These are phyloP conservation scores for Drosophila macrothrix DNA, from an alignment of 2,888 invertebrate species.

Conservation along the genomic window DNA sequence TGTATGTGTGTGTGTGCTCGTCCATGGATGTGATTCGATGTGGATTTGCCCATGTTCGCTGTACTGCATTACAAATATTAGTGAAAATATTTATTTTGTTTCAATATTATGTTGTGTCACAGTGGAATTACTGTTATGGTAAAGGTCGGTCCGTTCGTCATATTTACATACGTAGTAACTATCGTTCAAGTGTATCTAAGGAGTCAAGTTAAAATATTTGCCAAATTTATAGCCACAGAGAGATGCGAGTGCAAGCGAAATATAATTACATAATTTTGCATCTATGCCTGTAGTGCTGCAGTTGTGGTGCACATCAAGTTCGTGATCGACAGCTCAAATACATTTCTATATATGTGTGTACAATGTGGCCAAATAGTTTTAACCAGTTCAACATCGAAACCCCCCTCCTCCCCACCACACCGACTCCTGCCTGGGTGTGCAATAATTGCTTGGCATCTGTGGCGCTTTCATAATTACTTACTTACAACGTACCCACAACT, in stretches of 20 bases:
- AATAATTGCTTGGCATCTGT: slow-evolving; percentile 33
- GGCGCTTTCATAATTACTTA: slow-evolving; percentile 62
- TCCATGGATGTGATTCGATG: background rate
- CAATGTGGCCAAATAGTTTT: background rate
- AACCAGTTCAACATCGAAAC: background rate
- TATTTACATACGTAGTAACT: background rate
- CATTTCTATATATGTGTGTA: background rate
- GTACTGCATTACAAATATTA: background rate
- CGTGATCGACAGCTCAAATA: background rate
- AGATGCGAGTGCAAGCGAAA: background rate
- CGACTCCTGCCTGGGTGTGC: background rate
- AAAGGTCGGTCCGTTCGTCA: background rate
- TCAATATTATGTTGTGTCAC: background rate
- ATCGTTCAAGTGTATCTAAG: background rate
- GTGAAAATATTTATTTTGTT: background rate
- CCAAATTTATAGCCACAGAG: background rate
- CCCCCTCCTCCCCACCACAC: background rate
- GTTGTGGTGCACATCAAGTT: background rate
- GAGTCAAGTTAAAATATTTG: too few relatives aligned
- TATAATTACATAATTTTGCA: background rate
- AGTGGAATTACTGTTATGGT: background rate
- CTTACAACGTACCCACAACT: slow-evolving; percentile 55
- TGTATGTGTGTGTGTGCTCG: background rate
- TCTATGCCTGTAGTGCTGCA: background rate
- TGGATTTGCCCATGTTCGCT: background rate